Conservation (phyloP, 2,113 vertebrate species). For the Lepus europaeus region DNA sequence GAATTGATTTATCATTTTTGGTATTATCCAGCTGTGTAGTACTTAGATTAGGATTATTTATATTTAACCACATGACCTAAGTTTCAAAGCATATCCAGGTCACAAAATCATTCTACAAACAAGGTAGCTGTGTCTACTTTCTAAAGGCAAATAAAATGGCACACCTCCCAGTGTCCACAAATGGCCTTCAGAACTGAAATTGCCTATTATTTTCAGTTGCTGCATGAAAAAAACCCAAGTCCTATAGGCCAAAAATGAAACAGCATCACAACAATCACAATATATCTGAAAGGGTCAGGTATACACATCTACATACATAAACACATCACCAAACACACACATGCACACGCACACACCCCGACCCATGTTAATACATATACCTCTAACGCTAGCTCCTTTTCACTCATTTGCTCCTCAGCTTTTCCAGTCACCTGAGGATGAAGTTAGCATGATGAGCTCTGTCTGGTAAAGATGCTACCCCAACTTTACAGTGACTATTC, state of each 20-base stretch:
- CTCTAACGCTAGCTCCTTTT: not conserved
- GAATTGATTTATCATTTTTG: not conserved
- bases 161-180: not conserved
- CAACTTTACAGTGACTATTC: not conserved
- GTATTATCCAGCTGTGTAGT: not conserved
- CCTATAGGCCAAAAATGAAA: not conserved
- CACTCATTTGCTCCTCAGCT: not conserved
- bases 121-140: not conserved
- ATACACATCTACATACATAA: not conserved
- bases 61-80: not conserved
- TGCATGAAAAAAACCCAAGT: conserved; percentile 7
- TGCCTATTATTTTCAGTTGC: conserved; percentile 31
- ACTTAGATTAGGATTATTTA: conserved; percentile 34
- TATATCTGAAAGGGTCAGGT: not conserved
- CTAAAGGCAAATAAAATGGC: conserved; percentile 25
- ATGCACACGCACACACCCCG: not conserved
- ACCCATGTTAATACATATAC: too few species aligned
- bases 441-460: not conserved
- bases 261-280: not conserved
- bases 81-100: conserved; percentile 20
- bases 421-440: not conserved
- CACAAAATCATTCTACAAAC: conserved; percentile 10
- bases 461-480: not conserved
- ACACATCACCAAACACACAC: not conserved
- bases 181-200: not conserved